Base-by-base conservation (phyloP, 2,888 invertebrate genomes). In the Psylliodes chrysocephalus region DNA sequence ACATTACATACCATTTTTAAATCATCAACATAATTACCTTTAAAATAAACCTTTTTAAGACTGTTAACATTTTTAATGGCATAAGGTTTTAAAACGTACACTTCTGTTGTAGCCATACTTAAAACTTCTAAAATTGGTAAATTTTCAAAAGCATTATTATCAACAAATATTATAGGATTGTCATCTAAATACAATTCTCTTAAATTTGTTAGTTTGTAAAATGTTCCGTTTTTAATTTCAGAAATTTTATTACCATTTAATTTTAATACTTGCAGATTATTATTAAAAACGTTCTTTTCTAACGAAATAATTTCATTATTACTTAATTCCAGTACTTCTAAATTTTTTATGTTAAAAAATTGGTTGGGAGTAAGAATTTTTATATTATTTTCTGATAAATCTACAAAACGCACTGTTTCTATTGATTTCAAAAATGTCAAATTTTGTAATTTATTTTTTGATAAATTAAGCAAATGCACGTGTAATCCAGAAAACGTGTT, bases 371-470 rank as follows among this genome's bases (percentile, higher is more conserved):
- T 7, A 15, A 68, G 44, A 5, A 15, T 6, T 28, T 30, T 28
- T 35, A 68, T 53, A 5, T 14, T n/a, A 19, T 68, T 68, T 30
- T 57, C 25, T 12, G 68, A 68, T 10, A 65, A 33, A 60, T 68
- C 68, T 1, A 68, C 12, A n/a, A 38, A 35, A 7, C 49, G 12
- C 6, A 65, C 46, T 1, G 38, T 33, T 10, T n/a, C 17, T 12
- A 63, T 46, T 0, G 4, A 15, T 6, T 14, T 30, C 18, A 60
- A 40, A 12, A 65, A 65, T 15, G 6, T 38, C 7, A 65, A 14
- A 10, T 42, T 14, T n/a, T 55, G 53, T 33, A 56, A 10, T 5
- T 55, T 44, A 12, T 68, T 65, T 6, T 33, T 38, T 7, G 65
- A 62, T 33, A 68, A 40, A 28, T 65, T 68, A 22, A 68, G 40